These are phyloP conservation scores for Ophraella communa DNA, from an alignment of 2,888 invertebrate genomes.

Conservation along the genomic window DNA sequence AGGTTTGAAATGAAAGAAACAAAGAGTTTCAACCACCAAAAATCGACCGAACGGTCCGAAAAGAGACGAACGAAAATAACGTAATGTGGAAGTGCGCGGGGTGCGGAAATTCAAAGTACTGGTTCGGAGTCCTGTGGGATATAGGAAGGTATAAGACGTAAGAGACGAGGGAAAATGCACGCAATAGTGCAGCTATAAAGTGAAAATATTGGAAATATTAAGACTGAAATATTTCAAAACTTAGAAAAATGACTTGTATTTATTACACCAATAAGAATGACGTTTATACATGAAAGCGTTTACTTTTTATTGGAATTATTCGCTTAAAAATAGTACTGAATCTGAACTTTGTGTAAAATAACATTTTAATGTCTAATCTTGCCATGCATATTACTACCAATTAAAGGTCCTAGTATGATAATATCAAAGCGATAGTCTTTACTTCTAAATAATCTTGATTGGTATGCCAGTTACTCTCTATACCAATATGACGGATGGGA, in stretches of 20 bases:
- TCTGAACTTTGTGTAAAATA: too few species aligned
- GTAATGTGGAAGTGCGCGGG: background rate
- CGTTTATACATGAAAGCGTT: background rate
- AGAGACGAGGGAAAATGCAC: conserved; percentile 18
- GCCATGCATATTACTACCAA: too few species aligned
- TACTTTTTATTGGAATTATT: background rate
- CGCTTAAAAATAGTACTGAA: too few species aligned
- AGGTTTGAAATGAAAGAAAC: background rate
- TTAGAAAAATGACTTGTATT: background rate
- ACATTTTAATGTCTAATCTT: too few species aligned
- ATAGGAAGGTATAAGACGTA: background rate
- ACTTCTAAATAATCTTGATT: too few species aligned
- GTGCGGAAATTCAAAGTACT: background rate
- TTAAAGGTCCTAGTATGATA: too few species aligned
- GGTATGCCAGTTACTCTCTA: too few species aligned
- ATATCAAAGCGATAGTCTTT: too few species aligned
- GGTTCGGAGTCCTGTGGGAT: background rate
- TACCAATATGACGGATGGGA: too few species aligned
- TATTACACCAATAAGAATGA: background rate
- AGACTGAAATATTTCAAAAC: conserved; percentile 19
- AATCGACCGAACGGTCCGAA: conserved; percentile 4
- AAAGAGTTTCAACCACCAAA: conserved; percentile 4
- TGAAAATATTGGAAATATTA: conserved; percentile 18
- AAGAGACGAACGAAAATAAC: conserved; percentile 1
- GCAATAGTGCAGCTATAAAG: conserved; percentile 29